Percentiles rank a stretch among this genome's conserved stretches.
These are phyloP conservation scores for Chelidonichthys spinosus DNA, from an alignment of 2,797 vertebrate genomes.

Conservation along the genomic window DNA sequence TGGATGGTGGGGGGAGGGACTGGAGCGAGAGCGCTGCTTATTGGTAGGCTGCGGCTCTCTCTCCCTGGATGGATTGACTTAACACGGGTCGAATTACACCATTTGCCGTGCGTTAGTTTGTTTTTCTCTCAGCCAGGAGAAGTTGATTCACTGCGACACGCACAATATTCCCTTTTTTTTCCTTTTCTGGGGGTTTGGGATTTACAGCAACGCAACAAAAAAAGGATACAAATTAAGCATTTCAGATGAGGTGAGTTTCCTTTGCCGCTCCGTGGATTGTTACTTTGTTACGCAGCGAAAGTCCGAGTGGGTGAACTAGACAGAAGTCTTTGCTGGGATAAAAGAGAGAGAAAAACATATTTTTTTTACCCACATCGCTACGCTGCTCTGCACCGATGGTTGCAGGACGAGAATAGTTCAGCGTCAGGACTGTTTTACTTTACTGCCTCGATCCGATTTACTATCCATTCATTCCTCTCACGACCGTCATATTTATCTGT, in stretches of 20 bases:
- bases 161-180: slow-evolving; percentile 21
- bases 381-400: slow-evolving; percentile 57
- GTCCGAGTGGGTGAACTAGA: slow-evolving; percentile 49
- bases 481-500: background rate
- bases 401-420: slow-evolving; percentile 72
- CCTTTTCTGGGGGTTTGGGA: background rate
- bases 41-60: slow-evolving; percentile 77
- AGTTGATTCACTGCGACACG: slow-evolving; percentile 77
- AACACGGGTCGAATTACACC: slow-evolving; percentile 92
- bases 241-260: slow-evolving; percentile 87
- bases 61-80: slow-evolving; percentile 85
- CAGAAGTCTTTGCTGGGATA: slow-evolving; percentile 64
- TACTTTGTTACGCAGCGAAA: slow-evolving; percentile 56
- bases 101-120: slow-evolving; percentile 88
- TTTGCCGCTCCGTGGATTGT: slow-evolving; percentile 49
- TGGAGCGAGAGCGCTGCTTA: slow-evolving; percentile 73
- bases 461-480: slow-evolving; percentile 43
- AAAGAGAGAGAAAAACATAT: slow-evolving; percentile 34
- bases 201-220: slow-evolving; percentile 64
- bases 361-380: slow-evolving; percentile 53
- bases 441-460: background rate
- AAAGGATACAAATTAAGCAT: slow-evolving; percentile 69
- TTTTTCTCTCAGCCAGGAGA: slow-evolving; percentile 84
- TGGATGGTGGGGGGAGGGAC: slow-evolving; percentile 81
- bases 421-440: slow-evolving; percentile 45